Evolutionary conservation across 1,140 invertebrate species (phyloP), one percentile per base, ranked within the genome.

Genomic region (Parasteatoda tepidariorum): DNA sequence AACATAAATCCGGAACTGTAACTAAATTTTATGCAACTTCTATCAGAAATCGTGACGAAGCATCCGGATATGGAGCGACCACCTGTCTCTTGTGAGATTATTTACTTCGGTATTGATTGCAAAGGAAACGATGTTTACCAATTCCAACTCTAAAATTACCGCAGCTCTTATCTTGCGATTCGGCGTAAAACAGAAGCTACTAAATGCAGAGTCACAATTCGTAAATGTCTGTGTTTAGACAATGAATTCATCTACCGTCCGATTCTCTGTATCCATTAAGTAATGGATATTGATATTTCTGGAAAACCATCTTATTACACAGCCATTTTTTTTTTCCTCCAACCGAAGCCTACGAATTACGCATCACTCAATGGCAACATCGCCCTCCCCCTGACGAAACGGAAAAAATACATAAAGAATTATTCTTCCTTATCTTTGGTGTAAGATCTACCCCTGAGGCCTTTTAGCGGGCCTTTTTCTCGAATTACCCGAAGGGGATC

Each of bases 401-500:
- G 9, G 1, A 64, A 30, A 30, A 62, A 62, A 64, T n/a, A n/a
- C n/a, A n/a, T n/a, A n/a, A 30, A 30, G 31, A 30, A 28, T 26
- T 9, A 11, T 26, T 31, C 24, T 1, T 7, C 2, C 38, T 54
- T 76, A 64, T 64, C 61, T 48, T 24, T 62, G 11, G 41, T 71
- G 41, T 22, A 28, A 5, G 68, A 76, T 76, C 74, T 76, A 31
- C 48, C 59, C 59, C 61, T 26, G 38, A 48, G 74, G 59, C 74
- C 38, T 38, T 57, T 76, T 74, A n/a, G 28, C 57, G 31, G 71
- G 71, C 57, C 33, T 26, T 48, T 48, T 68, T 64, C 74, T 76
- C 34, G 74, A 76, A 76, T 76, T 76, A 76, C 74, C 74, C 64
- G 74, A 33, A 62, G 74, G 34, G 30, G 18, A 28, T 76, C 74